Evolutionary conservation across 2,888 invertebrate genomes (phyloP).

Genomic region (Belgica antarctica): DNA sequence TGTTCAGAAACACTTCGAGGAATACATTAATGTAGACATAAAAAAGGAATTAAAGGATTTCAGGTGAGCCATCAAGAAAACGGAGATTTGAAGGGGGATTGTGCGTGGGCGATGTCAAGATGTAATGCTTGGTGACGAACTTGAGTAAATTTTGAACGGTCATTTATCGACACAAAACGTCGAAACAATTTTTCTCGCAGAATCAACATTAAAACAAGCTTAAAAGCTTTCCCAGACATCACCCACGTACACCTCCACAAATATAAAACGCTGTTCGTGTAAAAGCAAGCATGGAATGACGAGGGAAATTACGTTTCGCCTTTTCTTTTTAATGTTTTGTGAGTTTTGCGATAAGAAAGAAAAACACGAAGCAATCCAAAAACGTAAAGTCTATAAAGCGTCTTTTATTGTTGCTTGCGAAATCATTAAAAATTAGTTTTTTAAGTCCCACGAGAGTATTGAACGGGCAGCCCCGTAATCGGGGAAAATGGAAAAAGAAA

Average conservation of each 20-base stretch:
- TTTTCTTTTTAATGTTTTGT: slow-evolving; percentile 31
- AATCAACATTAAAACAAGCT: no score
- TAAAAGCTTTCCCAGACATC: no score
- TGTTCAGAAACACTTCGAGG: slow-evolving; percentile 27
- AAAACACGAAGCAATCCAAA: not conserved
- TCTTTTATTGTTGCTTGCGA: slow-evolving; percentile 28
- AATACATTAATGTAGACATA: slow-evolving; percentile 38
- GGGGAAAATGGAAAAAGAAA: not conserved
- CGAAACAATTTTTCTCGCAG: no score
- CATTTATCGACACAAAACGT: no score
- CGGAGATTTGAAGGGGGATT: slow-evolving; percentile 35
- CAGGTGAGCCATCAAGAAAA: slow-evolving; percentile 39
- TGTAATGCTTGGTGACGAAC: no score
- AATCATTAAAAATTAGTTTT: slow-evolving; percentile 43
- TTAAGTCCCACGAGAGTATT: not conserved
- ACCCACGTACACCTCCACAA: no score
- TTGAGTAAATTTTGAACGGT: no score
- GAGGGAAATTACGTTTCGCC: slow-evolving; percentile 16
- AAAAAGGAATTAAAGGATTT: slow-evolving; percentile 44
- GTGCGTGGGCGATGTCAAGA: no score
- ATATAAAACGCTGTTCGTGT: slow-evolving; percentile 35
- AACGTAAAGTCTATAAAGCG: slow-evolving; percentile 34
- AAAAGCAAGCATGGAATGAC: no score
- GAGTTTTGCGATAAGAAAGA: slow-evolving; percentile 29
- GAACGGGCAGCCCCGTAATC: no score